A percentile compares a stretch with the other conserved stretches of the same genome.
phyloP scores from a whole-genome alignment of 1,140 invertebrate genomes.

The Bombus sibiricus region DNA sequence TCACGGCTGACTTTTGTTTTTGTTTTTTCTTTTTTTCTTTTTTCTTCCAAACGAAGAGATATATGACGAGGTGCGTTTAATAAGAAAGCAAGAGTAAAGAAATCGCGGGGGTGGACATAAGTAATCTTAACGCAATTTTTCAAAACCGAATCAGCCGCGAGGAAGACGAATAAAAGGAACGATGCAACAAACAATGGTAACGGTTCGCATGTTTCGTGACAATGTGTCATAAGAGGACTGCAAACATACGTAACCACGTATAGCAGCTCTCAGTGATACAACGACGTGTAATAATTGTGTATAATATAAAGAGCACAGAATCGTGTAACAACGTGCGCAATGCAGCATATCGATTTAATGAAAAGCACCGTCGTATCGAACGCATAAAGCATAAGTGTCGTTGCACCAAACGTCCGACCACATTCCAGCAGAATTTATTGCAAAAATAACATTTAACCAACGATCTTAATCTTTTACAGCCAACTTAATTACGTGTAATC shows the following conservation, averaged over 20 bases:
- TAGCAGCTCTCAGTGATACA: constrained; percentile 29
- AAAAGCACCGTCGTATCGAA: constrained; percentile 44
- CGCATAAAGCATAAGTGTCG: constrained; percentile 50
- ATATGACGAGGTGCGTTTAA: background rate
- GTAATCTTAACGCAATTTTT: constrained; percentile 33
- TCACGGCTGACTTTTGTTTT: background rate
- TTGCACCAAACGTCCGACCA: constrained; percentile 11
- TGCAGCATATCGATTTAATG: constrained; percentile 57
- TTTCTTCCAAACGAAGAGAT: background rate
- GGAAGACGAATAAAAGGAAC: constrained; percentile 10
- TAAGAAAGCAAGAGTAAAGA: background rate
- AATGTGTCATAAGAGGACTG: constrained; percentile 39
- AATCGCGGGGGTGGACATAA: background rate
- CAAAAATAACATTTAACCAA: background rate
- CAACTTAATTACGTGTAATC: background rate
- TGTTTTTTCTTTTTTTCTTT: background rate
- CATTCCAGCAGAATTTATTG: background rate
- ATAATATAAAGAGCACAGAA: constrained; percentile 51
- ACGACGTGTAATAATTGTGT: constrained; percentile 45
- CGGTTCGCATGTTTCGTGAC: constrained; percentile 46
- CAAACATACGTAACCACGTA: constrained; percentile 22
- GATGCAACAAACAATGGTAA: constrained; percentile 34
- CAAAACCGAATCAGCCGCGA: background rate
- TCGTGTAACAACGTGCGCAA: constrained; percentile 53
- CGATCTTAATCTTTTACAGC: background rate